A percentile compares a stretch with the other conserved stretches of the same genome.
These are phyloP conservation scores for Aphis gossypii DNA, from an alignment of 1,140 invertebrate species.

Conservation along the genomic window DNA sequence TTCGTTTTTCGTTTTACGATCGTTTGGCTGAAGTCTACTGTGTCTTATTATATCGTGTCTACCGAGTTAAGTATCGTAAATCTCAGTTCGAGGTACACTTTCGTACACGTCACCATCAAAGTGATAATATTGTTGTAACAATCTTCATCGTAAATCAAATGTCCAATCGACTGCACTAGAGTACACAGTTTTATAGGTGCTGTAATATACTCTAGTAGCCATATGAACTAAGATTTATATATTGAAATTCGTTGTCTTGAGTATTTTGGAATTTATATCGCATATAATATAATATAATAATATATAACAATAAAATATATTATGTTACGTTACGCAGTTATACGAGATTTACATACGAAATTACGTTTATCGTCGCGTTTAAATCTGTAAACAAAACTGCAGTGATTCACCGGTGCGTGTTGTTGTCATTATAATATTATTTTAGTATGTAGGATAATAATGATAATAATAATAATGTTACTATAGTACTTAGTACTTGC, in stretches of 20 bases:
- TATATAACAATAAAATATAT: background rate
- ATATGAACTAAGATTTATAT: background rate
- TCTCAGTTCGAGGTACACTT: too few species aligned
- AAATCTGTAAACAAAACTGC: background rate
- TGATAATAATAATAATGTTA: background rate
- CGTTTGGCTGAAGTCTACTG: background rate
- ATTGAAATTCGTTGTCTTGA: background rate
- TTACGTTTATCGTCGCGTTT: slow-evolving; percentile 5
- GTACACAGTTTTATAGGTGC: background rate
- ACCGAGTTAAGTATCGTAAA: too few species aligned
- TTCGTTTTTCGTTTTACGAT: background rate
- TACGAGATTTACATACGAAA: slow-evolving; percentile 6
- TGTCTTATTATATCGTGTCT: background rate
- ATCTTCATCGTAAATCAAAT: background rate
- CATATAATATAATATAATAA: background rate
- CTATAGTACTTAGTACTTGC: background rate
- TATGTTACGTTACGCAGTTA: background rate
- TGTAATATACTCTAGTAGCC: background rate
- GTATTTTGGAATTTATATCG: slow-evolving; percentile 15
- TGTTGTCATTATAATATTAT: background rate
- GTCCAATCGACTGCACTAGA: background rate
- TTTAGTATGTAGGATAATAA: background rate
- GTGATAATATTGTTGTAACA: background rate
- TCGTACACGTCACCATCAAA: background rate
- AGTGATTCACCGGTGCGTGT: background rate